Percentiles rank a stretch among this genome's conserved stretches.
These are phyloP conservation scores for Drosophila santomea DNA, from an alignment of 1,140 invertebrate species.

Conservation along the genomic window DNA sequence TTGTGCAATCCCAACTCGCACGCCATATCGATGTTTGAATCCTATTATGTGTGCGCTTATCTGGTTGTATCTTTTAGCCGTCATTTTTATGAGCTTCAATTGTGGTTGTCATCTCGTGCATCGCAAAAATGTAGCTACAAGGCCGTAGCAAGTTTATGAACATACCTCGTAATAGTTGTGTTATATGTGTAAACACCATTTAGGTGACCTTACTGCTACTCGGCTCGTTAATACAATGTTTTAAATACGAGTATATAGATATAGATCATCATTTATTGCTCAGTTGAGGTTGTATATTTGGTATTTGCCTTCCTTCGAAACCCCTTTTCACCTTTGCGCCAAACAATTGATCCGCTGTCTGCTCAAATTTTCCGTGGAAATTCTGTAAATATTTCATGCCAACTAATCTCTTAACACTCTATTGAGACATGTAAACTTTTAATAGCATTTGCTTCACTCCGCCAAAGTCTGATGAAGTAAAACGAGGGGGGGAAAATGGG, in stretches of 20 bases:
- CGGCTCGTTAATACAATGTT: too few relatives aligned
- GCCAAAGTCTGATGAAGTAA: constrained; percentile 21
- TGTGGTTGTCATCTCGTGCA: not conserved
- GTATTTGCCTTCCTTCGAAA: too few relatives aligned
- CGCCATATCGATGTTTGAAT: constrained; percentile 14
- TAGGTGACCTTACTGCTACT: not conserved
- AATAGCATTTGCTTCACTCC: constrained; percentile 72
- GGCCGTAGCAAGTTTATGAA: not conserved
- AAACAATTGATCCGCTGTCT: not conserved
- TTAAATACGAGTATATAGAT: too few relatives aligned
- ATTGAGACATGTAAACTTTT: constrained; percentile 83
- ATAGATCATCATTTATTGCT: too few relatives aligned
- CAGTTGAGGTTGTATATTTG: too few relatives aligned
- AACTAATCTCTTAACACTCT: constrained; percentile 82
- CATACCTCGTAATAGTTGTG: not conserved
- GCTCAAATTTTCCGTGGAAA: constrained; percentile 55
- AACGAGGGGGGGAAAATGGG: not conserved
- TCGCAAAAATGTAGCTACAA: not conserved
- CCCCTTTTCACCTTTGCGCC: not conserved
- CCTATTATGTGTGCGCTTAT: not conserved
- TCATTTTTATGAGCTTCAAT: not conserved
- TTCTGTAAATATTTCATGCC: constrained; percentile 68
- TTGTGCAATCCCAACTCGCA: not conserved
- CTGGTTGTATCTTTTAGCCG: not conserved
- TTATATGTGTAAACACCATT: not conserved